These are phyloP conservation scores for Paracyclopina nana DNA, from an alignment of 1,140 invertebrate species.

Conservation along the genomic window DNA sequence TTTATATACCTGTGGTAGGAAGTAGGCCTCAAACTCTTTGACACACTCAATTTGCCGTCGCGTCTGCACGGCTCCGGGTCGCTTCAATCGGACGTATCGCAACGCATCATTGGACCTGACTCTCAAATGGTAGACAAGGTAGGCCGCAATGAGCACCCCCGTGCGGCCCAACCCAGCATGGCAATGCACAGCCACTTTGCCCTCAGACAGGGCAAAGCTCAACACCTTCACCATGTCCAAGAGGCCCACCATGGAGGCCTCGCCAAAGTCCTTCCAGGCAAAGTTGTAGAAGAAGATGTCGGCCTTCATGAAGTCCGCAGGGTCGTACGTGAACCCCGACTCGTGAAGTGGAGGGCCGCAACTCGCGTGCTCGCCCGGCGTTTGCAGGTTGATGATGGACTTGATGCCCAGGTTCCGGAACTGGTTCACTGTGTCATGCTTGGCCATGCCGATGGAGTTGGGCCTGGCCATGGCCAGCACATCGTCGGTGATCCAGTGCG, in stretches of 20 bases:
- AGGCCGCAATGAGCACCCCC: conserved; percentile 65
- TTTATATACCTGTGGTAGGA: conserved; percentile 59
- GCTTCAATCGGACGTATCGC: conserved; percentile 51
- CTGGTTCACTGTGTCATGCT: conserved; percentile 52
- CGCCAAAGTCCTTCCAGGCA: conserved; percentile 60
- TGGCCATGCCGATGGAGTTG: conserved; percentile 45
- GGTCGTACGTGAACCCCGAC: conserved; percentile 54
- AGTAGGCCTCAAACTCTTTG: conserved; percentile 56
- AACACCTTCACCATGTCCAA: conserved; percentile 66
- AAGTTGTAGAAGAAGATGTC: conserved; percentile 71
- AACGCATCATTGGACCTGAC: conserved; percentile 57
- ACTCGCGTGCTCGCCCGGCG: conserved; percentile 55
- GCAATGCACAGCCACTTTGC: conserved; percentile 68
- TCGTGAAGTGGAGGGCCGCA: conserved; percentile 47
- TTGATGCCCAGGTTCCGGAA: conserved; percentile 49
- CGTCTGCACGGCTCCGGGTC: conserved; percentile 58
- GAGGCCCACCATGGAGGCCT: conserved; percentile 45
- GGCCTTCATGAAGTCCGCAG: conserved; percentile 58
- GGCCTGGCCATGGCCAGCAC: conserved; percentile 70
- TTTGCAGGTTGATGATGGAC: conserved; percentile 64
- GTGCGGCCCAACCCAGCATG: conserved; percentile 70
- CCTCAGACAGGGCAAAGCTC: conserved; percentile 56
- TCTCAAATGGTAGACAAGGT: conserved; percentile 54
- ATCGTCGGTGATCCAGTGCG: conserved; percentile 60
- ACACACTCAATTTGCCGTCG: conserved; percentile 53